Evolutionary conservation across 2,888 invertebrate species (phyloP), one percentile per base, ranked within the genome.

Genomic region (Alentia gelatinosa): DNA sequence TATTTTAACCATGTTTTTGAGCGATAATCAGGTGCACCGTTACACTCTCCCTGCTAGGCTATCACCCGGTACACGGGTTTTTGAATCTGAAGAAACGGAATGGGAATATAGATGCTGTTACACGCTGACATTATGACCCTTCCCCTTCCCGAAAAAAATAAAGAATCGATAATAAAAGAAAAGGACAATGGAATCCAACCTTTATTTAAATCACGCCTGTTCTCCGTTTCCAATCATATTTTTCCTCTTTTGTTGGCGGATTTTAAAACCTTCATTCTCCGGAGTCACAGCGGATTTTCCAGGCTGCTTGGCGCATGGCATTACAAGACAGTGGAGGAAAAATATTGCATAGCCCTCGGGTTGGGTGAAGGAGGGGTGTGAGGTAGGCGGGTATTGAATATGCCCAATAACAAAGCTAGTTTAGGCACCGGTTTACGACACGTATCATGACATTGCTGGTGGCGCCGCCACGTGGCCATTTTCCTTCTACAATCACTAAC

Each of bases 361-460:
- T 23, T 37, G 4, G 74, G 74, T 26, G 33, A 33, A 33, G 74
- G 74, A 74, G 74, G 74, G 30, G 74, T 15, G 4, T 26, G 19
- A n/a, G 74, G 74, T 74, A 33, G 74, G 33, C 30, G 33, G 74
- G 37, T 39, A 79, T 79, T 79, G 79, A 79, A 35, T 79, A 35
- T 79, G 37, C 79, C 79, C 79, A 39, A 79, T 79, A 79, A 79
- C 79, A 79, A 79, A 79, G 79, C 79, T 79, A 79, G 79, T 79
- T 79, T 79, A 19, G 35, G 3, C 0, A 12, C 12, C 37, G 37
- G 47, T 26, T 5, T 39, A 37, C 37, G 39, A 35, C 79, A 35
- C 37, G 39, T 79, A 79, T 79, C 79, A 79, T 79, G 79, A 79
- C 79, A 79, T 39, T 79, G 79, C 79, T 79, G 79, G 79, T 79